Percentiles rank a stretch among this genome's conserved stretches.
Conservation (phyloP, 1,140 invertebrate species). For the Bilobella aurantiaca region DNA sequence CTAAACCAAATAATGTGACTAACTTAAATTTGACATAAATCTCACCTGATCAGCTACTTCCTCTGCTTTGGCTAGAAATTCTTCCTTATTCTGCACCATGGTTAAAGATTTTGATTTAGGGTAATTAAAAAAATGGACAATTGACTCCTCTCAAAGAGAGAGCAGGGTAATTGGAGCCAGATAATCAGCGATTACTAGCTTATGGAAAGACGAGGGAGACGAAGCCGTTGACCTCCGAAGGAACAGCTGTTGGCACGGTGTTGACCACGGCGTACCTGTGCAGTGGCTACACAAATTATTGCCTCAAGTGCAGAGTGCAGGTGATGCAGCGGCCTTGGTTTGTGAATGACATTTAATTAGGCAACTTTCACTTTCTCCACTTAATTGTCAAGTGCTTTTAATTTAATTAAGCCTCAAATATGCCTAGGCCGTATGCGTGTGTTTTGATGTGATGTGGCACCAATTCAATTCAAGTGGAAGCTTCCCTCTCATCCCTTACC, state of each 20-base stretch:
- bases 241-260: too few species aligned
- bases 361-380: constrained; percentile 3
- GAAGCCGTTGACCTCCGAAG: too few species aligned
- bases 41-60: constrained; percentile 88
- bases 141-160: neutral
- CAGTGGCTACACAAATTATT: neutral
- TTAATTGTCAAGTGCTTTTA: neutral
- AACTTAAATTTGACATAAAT: constrained; percentile 38
- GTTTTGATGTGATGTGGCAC: neutral
- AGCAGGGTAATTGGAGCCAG: neutral
- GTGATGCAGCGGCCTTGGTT: neutral
- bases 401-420: neutral
- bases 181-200: too few species aligned
- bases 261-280: too few species aligned
- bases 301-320: neutral
- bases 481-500: neutral
- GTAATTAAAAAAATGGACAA: neutral
- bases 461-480: neutral
- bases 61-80: constrained; percentile 80
- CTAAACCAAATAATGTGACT: neutral
- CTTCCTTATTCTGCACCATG: constrained; percentile 74
- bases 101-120: constrained; percentile 41
- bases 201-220: too few species aligned
- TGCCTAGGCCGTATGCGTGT: too few species aligned
- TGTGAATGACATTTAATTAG: neutral